A percentile compares a stretch with the other conserved stretches of the same genome.
Evolutionary conservation across 1,140 invertebrate species (phyloP).

Genomic region (Melitaea cinxia): DNA sequence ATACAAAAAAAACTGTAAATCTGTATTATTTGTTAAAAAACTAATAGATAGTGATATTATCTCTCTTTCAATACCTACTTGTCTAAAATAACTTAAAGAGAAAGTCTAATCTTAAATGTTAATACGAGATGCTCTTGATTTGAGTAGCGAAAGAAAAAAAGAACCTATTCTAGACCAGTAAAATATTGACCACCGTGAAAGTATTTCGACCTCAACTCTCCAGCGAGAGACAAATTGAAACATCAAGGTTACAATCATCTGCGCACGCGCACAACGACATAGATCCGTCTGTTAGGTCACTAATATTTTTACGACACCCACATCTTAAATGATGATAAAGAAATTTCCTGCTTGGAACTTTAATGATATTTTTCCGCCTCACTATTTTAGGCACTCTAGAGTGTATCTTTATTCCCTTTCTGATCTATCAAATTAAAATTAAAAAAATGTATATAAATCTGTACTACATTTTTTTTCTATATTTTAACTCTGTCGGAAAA

Average conservation of each 20-base stretch:
- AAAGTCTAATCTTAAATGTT: neutral
- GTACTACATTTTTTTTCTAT: too few species aligned
- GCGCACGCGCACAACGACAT: constrained; percentile 6
- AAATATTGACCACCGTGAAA: constrained; percentile 14
- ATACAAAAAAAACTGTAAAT: too few species aligned
- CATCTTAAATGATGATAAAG: neutral
- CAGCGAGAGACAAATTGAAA: constrained; percentile 15
- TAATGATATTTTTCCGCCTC: neutral
- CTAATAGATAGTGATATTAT: too few species aligned
- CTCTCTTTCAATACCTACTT: neutral
- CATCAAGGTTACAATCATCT: constrained; percentile 28
- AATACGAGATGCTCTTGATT: neutral
- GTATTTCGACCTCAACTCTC: constrained; percentile 21
- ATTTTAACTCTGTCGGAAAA: too few species aligned
- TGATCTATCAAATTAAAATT: neutral
- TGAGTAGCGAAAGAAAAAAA: neutral
- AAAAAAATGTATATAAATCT: too few species aligned
- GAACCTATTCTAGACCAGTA: neutral
- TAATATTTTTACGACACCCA: constrained; percentile 25
- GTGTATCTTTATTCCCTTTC: neutral
- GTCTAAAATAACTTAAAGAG: neutral
- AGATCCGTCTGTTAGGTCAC: constrained; percentile 26
- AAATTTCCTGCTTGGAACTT: constrained; percentile 21
- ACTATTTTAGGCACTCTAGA: neutral
- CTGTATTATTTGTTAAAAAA: too few species aligned